Evolutionary conservation across 2,888 invertebrate species (phyloP).

Genomic region (Meghimatium bilineatum): DNA sequence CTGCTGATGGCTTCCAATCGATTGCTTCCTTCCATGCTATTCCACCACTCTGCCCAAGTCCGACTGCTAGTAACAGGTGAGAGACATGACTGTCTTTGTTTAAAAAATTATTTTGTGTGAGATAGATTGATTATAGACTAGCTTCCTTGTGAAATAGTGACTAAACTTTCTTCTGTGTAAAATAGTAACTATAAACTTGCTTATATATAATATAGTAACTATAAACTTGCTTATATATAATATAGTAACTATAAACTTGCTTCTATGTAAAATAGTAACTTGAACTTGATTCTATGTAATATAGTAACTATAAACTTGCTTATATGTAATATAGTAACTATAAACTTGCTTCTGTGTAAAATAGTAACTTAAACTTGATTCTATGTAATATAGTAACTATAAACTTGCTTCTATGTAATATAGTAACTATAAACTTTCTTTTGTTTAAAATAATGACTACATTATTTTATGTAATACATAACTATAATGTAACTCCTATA

Average conservation of each 20-base stretch:
- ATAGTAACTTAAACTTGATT: not conserved
- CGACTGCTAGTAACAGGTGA: conserved; percentile 50
- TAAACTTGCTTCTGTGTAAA: no score
- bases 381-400: not conserved
- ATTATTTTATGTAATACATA: not conserved
- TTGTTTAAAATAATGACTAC: not conserved
- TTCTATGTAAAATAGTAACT: not conserved
- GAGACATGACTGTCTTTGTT: not conserved
- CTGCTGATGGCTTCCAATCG: conserved; percentile 56
- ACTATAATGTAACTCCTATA: not conserved
- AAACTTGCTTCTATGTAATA: not conserved
- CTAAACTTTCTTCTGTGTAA: not conserved
- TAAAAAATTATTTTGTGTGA: not conserved
- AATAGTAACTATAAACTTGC: not conserved
- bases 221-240: no score
- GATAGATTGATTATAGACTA: not conserved
- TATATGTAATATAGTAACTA: not conserved
- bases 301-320: not conserved
- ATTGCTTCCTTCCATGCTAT: conserved; percentile 58
- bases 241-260: not conserved
- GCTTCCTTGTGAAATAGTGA: not conserved
- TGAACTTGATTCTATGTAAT: not conserved
- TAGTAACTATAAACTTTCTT: no score
- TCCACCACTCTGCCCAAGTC: conserved; percentile 56
- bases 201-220: not conserved